Evolutionary conservation across 2,888 invertebrate genomes (phyloP).

Genomic region (Brachypalpus laphriformis): DNA sequence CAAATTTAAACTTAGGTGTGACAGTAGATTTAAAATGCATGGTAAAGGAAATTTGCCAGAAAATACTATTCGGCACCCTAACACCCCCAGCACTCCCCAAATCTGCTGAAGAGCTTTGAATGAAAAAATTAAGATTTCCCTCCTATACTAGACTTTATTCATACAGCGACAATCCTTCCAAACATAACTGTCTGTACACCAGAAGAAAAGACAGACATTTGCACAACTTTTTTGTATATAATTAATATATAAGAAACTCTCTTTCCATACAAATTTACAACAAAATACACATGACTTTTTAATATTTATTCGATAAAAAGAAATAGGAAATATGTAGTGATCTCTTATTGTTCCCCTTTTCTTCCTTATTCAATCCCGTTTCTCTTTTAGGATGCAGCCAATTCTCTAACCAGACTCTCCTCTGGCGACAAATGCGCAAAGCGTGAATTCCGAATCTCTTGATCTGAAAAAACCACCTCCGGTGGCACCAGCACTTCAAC

Average conservation of each 20-base stretch:
- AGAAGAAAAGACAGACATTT: not conserved
- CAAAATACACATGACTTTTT: conserved; percentile 7
- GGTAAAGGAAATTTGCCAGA: no score
- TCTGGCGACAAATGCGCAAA: conserved; percentile 49
- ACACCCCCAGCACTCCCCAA: no score
- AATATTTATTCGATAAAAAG: not conserved
- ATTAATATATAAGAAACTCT: not conserved
- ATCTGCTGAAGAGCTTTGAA: no score
- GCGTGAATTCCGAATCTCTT: conserved; percentile 55
- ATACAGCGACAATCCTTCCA: no score
- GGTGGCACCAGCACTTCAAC: conserved; percentile 79
- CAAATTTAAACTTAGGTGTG: no score
- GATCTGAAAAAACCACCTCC: conserved; percentile 78
- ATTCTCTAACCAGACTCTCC: conserved; percentile 47
- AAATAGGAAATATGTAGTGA: not conserved
- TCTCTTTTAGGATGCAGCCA: conserved; percentile 53
- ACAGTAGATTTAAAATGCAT: no score
- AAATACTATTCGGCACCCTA: no score
- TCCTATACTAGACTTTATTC: no score
- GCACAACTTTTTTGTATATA: not conserved
- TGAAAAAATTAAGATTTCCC: no score
- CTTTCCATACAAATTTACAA: not conserved
- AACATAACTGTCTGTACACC: not conserved
- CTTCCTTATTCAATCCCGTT: not conserved
- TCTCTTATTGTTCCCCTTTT: not conserved